phyloP scores from a whole-genome alignment of 2,797 vertebrate genomes.

The Nothura maculosa region DNA sequence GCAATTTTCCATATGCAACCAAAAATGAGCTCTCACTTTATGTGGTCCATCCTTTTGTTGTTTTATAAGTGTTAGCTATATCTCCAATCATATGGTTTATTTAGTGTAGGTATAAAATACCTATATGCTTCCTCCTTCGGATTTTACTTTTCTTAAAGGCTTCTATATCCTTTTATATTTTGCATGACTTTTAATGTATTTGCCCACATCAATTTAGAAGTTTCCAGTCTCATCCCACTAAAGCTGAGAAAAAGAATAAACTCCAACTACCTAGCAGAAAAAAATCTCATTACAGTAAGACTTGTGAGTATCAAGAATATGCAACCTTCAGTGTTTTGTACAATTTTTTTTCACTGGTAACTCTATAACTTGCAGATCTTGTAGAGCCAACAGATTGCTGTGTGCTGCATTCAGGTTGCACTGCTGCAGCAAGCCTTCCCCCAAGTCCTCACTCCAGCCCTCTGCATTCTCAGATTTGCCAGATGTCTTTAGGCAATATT shows the following conservation, averaged over 20 bases:
- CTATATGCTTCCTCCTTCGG: no score
- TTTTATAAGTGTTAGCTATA: not conserved
- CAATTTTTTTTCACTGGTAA: not conserved
- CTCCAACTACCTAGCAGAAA: not conserved
- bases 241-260: not conserved
- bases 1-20: not conserved
- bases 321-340: not conserved
- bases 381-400: not conserved
- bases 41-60: not conserved
- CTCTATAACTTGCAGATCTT: no score
- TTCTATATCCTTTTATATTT: not conserved
- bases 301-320: not conserved
- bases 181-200: not conserved
- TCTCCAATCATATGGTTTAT: not conserved
- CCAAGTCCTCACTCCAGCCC: not conserved
- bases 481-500: not conserved
- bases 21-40: not conserved
- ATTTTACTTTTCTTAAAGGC: not conserved
- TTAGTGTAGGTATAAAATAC: not conserved
- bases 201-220: not conserved
- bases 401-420: fast-evolving
- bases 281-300: not conserved
- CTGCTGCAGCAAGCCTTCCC: not conserved
- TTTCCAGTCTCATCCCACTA: not conserved
- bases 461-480: not conserved